Percentiles rank a stretch among this genome's conserved stretches.
Evolutionary conservation across 2,797 vertebrate genomes (phyloP).

Genomic region (Telmatherina bonti): DNA sequence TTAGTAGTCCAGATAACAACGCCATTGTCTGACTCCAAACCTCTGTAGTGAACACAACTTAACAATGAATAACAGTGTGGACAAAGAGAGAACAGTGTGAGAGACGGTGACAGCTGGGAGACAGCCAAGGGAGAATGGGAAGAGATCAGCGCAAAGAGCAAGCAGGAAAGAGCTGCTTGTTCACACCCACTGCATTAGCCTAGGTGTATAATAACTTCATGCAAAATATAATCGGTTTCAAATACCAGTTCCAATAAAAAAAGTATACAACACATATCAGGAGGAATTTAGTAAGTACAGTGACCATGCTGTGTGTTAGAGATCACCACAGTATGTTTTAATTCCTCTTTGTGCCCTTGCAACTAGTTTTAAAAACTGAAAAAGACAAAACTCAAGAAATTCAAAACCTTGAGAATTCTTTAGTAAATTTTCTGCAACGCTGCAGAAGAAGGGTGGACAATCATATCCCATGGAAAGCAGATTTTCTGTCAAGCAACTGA

Average conservation of each 20-base stretch:
- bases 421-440: constrained; percentile 33
- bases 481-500: constrained; percentile 31
- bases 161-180: constrained; percentile 17
- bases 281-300: not conserved
- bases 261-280: not conserved
- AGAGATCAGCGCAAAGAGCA: constrained; percentile 45
- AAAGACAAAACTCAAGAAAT: constrained; percentile 9
- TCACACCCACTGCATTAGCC: constrained; percentile 11
- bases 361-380: constrained; percentile 4
- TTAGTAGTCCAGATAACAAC: constrained; percentile 67
- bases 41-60: constrained; percentile 61
- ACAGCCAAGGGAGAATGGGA: constrained; percentile 38
- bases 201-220: not conserved
- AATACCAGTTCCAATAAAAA: not conserved
- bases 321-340: constrained; percentile 2
- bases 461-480: constrained; percentile 24
- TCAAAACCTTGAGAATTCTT: constrained; percentile 12
- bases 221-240: not conserved
- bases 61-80: constrained; percentile 72
- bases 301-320: not conserved
- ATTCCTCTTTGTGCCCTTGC: not conserved
- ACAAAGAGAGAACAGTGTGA: constrained; percentile 66
- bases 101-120: constrained; percentile 38
- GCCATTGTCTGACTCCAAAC: constrained; percentile 67
- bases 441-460: constrained; percentile 16